Base-by-base conservation (phyloP, 2,113 vertebrate species). In the Dermatemys mawii region DNA sequence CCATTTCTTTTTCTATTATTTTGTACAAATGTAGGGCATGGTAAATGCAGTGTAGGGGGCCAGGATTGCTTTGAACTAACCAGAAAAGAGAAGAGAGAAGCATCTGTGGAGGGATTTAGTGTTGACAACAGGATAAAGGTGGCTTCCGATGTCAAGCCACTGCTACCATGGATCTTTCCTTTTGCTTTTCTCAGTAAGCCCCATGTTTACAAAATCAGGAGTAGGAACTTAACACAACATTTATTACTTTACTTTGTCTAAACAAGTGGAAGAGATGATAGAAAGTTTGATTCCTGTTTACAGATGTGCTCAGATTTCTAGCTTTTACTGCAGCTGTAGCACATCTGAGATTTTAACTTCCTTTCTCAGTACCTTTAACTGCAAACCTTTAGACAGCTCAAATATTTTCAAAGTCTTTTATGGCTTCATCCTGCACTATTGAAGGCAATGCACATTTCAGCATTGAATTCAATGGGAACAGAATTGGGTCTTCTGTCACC, bases 161-260 rank as follows among this genome's bases (percentile, higher is more conserved):
- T 57, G 41, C 44, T 55, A 90, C 49, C 44, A 44, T 27, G 32
- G 50, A 67, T 80, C 55, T 63, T 87, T 53, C 26, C 11, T 21
- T 19, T 83, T 89, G 44, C 63, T 93, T 78, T 41, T 84, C 73
- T 76, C 46, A 46, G 49, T 26, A 84, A 94, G 38, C 38, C 24
- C 29, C 1, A 44, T 0, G 12, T 82, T 76, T 92, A 41, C 55
- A 89, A 49, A 90, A 89, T 5, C 53, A 49, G 17, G 76, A 82
- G 46, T 0, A 63, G 17, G 32, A 41, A 49, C 60, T 87, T 70
- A 29, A 1, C 9, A 81, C 0, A 0, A 13, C 5, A 5, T 90
- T 90, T 89, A 75, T 88, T 73, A 63, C 70, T 96, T 93, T 46
- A 51, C 38, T 86, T 4, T 78, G 51, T 63, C 32, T 63, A 63